Percentiles rank a stretch among this genome's conserved stretches.
Conservation (phyloP, 2,888 invertebrate species). For the Pristionchus japonicus region DNA sequence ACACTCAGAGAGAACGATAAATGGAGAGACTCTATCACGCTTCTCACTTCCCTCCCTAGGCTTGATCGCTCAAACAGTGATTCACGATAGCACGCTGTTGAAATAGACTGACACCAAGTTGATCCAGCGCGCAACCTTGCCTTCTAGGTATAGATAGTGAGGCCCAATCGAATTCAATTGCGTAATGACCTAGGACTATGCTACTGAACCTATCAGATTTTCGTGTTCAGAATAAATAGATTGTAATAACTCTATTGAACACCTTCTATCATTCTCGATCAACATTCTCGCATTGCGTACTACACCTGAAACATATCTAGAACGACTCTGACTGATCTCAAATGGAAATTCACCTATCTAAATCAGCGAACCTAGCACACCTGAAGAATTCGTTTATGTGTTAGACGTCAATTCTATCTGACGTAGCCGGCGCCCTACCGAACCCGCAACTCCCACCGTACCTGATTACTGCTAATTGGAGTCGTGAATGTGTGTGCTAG, state of each 20-base stretch:
- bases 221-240: no score
- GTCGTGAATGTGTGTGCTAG: not conserved
- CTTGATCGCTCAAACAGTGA: constrained; percentile 8
- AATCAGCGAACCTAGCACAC: no score
- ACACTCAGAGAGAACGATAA: not conserved
- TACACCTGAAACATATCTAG: not conserved
- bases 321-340: no score
- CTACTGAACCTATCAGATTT: no score
- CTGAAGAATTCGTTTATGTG: no score
- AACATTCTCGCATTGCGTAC: no score
- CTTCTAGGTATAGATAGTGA: not conserved
- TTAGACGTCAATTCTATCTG: not conserved
- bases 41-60: not conserved
- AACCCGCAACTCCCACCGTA: not conserved
- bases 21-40: no score
- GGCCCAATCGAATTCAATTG: not conserved
- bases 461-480: not conserved
- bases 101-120: not conserved
- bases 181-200: no score
- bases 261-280: no score
- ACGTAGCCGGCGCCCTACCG: not conserved
- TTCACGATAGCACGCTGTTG: not conserved
- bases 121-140: not conserved
- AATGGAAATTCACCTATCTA: not conserved
- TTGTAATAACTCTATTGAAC: no score